Evolutionary conservation across 2,113 vertebrate species (phyloP).

Genomic region (Leucopsar rothschildi): DNA sequence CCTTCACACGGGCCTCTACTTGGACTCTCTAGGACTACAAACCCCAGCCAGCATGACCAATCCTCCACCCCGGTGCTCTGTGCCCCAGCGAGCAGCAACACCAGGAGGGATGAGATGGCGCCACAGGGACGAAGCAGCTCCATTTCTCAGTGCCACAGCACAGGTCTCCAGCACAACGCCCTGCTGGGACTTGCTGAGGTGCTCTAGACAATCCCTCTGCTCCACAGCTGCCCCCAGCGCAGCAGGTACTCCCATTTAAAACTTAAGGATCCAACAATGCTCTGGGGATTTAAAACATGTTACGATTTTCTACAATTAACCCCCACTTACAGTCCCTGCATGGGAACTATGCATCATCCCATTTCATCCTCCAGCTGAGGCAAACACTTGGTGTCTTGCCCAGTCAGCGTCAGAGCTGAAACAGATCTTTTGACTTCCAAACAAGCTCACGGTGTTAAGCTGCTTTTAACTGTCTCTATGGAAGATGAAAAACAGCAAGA

Average conservation of each 20-base stretch:
- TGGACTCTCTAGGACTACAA: background rate
- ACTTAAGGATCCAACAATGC: background rate
- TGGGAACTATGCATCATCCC: background rate
- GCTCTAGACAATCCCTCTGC: background rate
- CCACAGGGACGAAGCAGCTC: background rate
- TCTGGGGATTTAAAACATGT: background rate
- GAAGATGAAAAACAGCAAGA: conserved; percentile 40
- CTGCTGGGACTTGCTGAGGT: fast-evolving
- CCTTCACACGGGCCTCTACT: fast-evolving
- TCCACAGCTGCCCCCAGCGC: fast-evolving
- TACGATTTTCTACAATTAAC: background rate
- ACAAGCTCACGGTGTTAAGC: conserved; percentile 42
- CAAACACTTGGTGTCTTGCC: conserved; percentile 48
- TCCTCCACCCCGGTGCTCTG: background rate
- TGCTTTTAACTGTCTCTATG: conserved; percentile 28
- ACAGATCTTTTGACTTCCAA: conserved; percentile 28
- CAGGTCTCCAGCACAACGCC: fast-evolving
- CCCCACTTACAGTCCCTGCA: background rate
- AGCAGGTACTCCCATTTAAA: background rate
- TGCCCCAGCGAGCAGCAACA: background rate
- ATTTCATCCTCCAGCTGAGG: conserved; percentile 33
- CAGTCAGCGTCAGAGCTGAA: conserved; percentile 24
- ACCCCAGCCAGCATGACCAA: background rate
- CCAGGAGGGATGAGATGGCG: background rate
- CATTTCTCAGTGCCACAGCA: background rate